phyloP scores from a whole-genome alignment of 2,113 vertebrate species.

The Sardina pilchardus region DNA sequence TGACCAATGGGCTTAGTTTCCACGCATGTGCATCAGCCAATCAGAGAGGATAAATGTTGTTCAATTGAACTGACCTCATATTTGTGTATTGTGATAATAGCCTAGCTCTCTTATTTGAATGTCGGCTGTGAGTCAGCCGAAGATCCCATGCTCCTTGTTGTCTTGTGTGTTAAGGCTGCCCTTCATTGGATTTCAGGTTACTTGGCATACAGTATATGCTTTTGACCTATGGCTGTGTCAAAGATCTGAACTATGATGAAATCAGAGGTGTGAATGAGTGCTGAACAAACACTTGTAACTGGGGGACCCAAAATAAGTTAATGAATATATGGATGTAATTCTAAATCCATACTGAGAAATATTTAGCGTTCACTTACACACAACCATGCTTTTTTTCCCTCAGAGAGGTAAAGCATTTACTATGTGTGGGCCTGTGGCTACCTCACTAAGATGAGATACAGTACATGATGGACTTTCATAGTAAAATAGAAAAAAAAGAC shows the following conservation, averaged over 20 bases:
- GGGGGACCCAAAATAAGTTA: background rate
- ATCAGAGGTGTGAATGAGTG: background rate
- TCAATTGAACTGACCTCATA: background rate
- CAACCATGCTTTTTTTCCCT: background rate
- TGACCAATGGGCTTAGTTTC: background rate
- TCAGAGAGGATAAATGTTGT: background rate
- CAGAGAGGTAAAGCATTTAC: background rate
- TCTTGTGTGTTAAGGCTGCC: background rate
- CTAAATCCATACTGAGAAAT: background rate
- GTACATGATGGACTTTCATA: background rate
- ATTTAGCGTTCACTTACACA: background rate
- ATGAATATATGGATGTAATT: conserved; percentile 6
- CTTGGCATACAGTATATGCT: background rate
- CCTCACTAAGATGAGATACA: background rate
- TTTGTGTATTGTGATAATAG: conserved; percentile 12
- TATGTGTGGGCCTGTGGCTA: no score
- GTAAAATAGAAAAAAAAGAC: background rate
- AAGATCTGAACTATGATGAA: background rate
- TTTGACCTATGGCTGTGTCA: background rate
- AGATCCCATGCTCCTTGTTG: background rate
- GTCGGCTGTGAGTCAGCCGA: background rate
- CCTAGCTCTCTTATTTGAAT: background rate
- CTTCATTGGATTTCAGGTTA: background rate
- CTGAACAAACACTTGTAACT: background rate
- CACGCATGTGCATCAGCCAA: background rate